Percentiles rank a stretch among this genome's conserved stretches.
Conservation (phyloP, 37 sponge, comb jelly and placozoan genomes). For the Ianthella basta region DNA sequence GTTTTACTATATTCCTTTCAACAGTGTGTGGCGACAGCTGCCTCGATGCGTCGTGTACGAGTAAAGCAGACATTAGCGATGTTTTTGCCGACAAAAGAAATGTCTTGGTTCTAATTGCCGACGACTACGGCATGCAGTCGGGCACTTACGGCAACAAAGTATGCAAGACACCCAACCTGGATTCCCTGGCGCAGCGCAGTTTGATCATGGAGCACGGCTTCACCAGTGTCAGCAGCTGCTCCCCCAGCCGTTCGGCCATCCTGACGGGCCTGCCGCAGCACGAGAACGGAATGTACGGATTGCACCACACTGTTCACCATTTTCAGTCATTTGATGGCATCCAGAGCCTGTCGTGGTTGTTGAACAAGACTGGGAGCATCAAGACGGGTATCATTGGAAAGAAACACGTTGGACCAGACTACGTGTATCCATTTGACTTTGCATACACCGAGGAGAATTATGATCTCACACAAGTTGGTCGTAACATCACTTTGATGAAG, state of each 20-base stretch:
- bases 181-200: slow-evolving; percentile 47
- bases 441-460: slow-evolving; percentile 63
- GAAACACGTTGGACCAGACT: slow-evolving; percentile 82
- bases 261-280: slow-evolving; percentile 78
- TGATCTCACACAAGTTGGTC: slow-evolving; percentile 60
- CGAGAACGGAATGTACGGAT: slow-evolving; percentile 86
- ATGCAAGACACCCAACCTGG: slow-evolving; percentile 66
- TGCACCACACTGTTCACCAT: slow-evolving; percentile 65
- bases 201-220: slow-evolving; percentile 55
- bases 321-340: slow-evolving; percentile 69
- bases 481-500: slow-evolving; percentile 80
- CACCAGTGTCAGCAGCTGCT: slow-evolving; percentile 82
- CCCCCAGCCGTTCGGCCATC: slow-evolving; percentile 79
- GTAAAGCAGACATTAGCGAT: too few relatives aligned
- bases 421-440: slow-evolving; percentile 71
- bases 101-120: slow-evolving; percentile 69
- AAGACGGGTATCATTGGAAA: slow-evolving; percentile 84
- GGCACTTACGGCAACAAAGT: slow-evolving; percentile 54
- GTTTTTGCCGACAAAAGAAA: too few relatives aligned
- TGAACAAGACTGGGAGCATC: slow-evolving; percentile 54
- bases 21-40: too few relatives aligned
- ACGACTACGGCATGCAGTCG: slow-evolving; percentile 68
- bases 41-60: too few relatives aligned
- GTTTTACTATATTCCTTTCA: too few relatives aligned
- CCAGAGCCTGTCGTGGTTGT: slow-evolving; percentile 61